Conservation (phyloP, 2,113 vertebrate genomes). For the Scophthalmus maximus region DNA sequence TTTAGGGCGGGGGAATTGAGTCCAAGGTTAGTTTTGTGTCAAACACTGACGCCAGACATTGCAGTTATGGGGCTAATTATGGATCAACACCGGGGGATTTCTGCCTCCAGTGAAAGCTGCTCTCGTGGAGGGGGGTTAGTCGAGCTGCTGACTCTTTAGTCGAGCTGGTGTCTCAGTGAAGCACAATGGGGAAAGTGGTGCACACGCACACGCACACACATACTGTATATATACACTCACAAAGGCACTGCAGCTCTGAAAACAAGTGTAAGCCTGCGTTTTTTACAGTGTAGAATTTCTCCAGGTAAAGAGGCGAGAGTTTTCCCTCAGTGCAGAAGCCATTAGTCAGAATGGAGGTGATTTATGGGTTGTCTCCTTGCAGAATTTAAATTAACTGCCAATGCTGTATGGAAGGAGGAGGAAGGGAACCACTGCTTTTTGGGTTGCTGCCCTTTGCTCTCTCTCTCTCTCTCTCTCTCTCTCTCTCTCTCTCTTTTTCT, state of each 20-base stretch:
- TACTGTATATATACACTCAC: constrained; percentile 1
- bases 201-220: constrained; percentile 23
- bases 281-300: constrained; percentile 76
- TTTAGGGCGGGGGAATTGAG: constrained; percentile 68
- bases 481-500: background rate
- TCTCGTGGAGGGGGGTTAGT: constrained; percentile 58
- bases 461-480: constrained; percentile 23
- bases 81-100: constrained; percentile 70
- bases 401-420: constrained; percentile 62
- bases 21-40: constrained; percentile 77
- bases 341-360: constrained; percentile 87
- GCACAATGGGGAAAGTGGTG: background rate
- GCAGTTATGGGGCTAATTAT: constrained; percentile 77
- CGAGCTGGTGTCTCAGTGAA: constrained; percentile 52
- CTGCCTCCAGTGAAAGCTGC: constrained; percentile 65
- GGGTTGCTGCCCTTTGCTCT: constrained; percentile 72
- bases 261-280: constrained; percentile 38
- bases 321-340: constrained; percentile 83
- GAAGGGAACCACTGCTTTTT: constrained; percentile 61
- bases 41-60: constrained; percentile 64
- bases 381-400: constrained; percentile 86
- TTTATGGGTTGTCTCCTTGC: constrained; percentile 85
- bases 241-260: constrained; percentile 17
- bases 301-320: constrained; percentile 78
- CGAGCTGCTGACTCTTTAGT: constrained; percentile 72